phyloP scores from a whole-genome alignment of 2,113 vertebrate genomes.

The Nycticebus coucang region DNA sequence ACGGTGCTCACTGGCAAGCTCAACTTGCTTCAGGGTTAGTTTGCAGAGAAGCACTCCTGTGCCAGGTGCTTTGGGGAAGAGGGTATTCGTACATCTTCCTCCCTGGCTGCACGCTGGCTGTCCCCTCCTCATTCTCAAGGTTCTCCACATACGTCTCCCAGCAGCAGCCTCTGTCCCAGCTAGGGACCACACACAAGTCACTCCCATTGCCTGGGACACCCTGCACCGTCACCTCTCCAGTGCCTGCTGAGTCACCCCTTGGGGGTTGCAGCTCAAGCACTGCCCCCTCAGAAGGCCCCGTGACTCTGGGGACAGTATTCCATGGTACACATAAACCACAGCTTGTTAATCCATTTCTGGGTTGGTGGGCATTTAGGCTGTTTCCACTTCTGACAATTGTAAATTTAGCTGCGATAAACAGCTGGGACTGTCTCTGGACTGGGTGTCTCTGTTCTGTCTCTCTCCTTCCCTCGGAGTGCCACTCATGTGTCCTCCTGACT shows the following conservation, averaged over 20 bases:
- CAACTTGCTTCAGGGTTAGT: no score
- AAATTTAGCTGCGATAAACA: no score
- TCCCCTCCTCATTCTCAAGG: no score
- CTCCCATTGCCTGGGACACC: fast-evolving
- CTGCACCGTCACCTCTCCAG: not conserved
- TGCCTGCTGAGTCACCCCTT: not conserved
- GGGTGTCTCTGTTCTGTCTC: fast-evolving
- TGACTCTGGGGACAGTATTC: fast-evolving
- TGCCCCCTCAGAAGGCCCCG: not conserved
- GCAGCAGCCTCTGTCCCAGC: fast-evolving
- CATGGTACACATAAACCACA: no score
- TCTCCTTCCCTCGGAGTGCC: fast-evolving
- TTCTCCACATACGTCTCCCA: fast-evolving
- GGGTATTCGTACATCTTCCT: fast-evolving
- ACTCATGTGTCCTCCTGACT: not conserved
- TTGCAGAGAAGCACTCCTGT: not conserved
- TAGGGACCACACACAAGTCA: fast-evolving
- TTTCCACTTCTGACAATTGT: no score
- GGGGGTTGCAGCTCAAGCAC: not conserved
- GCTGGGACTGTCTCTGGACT: not conserved
- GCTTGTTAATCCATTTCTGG: no score
- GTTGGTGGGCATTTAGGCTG: no score
- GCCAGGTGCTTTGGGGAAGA: fast-evolving
- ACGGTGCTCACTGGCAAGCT: fast-evolving
- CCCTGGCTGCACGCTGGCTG: fast-evolving